These are phyloP conservation scores for Leucophenga montana DNA, from an alignment of 2,888 invertebrate species.

Conservation along the genomic window DNA sequence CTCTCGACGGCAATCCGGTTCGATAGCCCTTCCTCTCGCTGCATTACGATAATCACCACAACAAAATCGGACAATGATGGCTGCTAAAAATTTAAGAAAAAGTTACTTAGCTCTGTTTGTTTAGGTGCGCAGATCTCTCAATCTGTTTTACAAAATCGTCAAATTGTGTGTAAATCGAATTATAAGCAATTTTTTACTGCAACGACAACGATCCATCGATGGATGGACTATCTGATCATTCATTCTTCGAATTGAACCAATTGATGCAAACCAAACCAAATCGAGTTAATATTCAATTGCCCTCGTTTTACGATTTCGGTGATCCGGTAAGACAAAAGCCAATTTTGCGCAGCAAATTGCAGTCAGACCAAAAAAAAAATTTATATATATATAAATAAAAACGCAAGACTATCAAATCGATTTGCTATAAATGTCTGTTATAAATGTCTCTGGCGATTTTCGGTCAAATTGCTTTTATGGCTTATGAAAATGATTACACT, in stretches of 20 bases:
- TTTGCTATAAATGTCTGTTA: constrained; percentile 42
- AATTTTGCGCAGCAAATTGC: neutral
- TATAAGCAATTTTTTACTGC: neutral
- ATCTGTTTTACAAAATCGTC: neutral
- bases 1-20: no score
- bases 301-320: no score
- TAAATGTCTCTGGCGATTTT: constrained; percentile 39
- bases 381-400: neutral
- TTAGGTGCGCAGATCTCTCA: neutral
- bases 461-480: constrained; percentile 32
- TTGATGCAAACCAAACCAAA: neutral
- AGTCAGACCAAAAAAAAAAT: neutral
- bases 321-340: no score
- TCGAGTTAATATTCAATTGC: no score
- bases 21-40: no score
- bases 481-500: constrained; percentile 37
- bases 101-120: constrained; percentile 7
- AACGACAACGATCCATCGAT: neutral
- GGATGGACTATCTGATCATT: no score
- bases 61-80: neutral
- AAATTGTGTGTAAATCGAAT: constrained; percentile 6
- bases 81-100: constrained; percentile 9
- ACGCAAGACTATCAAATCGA: constrained; percentile 41
- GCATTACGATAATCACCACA: neutral
- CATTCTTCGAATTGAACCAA: neutral